These are phyloP conservation scores for Octomys mimax DNA, from an alignment of 2,797 vertebrate species.

Conservation along the genomic window DNA sequence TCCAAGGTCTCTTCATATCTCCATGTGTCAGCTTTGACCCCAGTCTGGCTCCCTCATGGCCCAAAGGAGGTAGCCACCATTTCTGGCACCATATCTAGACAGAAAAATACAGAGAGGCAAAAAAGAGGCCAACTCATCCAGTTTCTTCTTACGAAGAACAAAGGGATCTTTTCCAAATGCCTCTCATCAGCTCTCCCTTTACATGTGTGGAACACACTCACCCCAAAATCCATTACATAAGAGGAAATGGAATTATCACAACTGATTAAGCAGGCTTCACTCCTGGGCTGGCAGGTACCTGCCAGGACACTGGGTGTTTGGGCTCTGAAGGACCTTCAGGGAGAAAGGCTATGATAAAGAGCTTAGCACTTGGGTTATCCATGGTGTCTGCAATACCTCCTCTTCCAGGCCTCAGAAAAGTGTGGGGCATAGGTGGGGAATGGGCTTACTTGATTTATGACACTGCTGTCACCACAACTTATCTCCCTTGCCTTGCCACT, in stretches of 20 bases:
- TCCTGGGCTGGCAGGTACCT: not conserved
- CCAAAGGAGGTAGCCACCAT: not conserved
- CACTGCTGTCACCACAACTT: not conserved
- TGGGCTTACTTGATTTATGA: not conserved
- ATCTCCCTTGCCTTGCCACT: not conserved
- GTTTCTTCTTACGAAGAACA: not conserved
- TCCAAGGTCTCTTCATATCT: not conserved
- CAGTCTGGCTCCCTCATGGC: not conserved
- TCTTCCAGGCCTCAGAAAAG: not conserved
- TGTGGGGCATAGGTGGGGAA: too few relatives aligned
- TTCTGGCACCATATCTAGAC: not conserved
- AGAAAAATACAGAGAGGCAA: not conserved
- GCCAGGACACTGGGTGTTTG: not conserved
- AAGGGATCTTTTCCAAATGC: slow-evolving; percentile 5
- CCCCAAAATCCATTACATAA: not conserved
- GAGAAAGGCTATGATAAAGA: not conserved
- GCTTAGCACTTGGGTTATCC: not conserved
- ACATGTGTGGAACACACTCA: not conserved
- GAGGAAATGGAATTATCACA: not conserved
- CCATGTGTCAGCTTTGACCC: not conserved
- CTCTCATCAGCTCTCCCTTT: not conserved
- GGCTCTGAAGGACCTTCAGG: not conserved
- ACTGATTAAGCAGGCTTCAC: not conserved
- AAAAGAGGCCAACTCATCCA: not conserved
- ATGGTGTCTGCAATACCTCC: not conserved